Evolutionary conservation across 1,140 invertebrate genomes (phyloP), one percentile per base, ranked within the genome.

Genomic region (Drosophila mauritiana): DNA sequence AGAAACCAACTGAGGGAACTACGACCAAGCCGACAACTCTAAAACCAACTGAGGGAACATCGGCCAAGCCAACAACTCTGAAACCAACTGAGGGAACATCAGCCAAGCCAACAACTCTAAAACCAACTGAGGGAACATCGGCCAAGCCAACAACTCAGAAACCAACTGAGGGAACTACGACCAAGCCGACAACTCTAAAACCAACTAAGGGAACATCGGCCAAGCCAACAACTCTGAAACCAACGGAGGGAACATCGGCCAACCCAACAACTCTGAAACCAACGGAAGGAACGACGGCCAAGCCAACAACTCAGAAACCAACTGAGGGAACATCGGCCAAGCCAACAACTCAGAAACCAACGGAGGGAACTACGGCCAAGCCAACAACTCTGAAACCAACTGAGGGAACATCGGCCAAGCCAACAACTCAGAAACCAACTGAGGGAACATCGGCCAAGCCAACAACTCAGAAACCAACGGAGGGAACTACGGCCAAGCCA

Each of bases 351-450:
- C 27, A 22, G 25, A 46, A 36, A 1, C 55, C 55, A 2, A 20
- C 55, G 11, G 55, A 46, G 0, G 4, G n/a, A n/a, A 57, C 55
- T 0, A n/a, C 42, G 7, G 22, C 27, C 7, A 57, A 57, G 15
- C 55, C 40, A 0, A 45, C 55, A 11, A 57, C 55, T 34, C 55
- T 45, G 15, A 45, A 22, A 11, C 42, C 55, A n/a, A 43, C 55
- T 0, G 37, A 45, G 4, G 12, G 11, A 13, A 39, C 37, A 3
- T 4, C 0, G 4, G 12, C 13, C 4, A 13, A 45, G n/a, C 40
- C 15, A 1, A 43, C 40, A 10, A 57, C 55, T 11, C 4, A 11
- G 3, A 57, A 46, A 5, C 42, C 55, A 12, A 22, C 55, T 1
- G 17, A 57, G 27, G 15, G 11, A 6, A 57, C 55, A 0, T 11